Conservation (phyloP, 2,888 invertebrate genomes). For the Aromia moschata region DNA sequence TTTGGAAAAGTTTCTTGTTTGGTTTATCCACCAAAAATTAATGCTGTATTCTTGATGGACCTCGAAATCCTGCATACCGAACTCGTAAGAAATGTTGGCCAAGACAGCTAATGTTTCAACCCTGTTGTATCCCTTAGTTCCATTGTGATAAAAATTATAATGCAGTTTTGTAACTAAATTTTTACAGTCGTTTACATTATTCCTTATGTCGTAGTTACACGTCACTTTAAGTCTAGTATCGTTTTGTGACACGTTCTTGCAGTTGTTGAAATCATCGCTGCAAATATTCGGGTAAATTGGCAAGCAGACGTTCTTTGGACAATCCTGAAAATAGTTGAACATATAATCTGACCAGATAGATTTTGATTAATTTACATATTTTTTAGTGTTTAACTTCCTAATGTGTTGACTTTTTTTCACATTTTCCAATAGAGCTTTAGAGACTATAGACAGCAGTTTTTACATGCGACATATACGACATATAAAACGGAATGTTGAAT, state of each 20-base stretch:
- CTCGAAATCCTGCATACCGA: constrained; percentile 30
- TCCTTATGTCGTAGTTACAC: constrained; percentile 42
- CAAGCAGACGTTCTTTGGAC: constrained; percentile 57
- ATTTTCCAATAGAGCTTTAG: no score
- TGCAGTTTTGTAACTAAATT: constrained; percentile 56
- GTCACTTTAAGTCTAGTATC: constrained; percentile 35
- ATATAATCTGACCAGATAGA: no score
- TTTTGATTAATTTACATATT: no score
- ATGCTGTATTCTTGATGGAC: constrained; percentile 53
- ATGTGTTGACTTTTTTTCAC: no score
- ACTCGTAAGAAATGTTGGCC: constrained; percentile 47
- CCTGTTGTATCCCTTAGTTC: constrained; percentile 60
- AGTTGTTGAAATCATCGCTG: constrained; percentile 49
- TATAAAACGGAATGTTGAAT: no score
- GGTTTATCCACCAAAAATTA: constrained; percentile 55
- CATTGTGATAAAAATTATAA: constrained; percentile 62
- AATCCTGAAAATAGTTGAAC: constrained; percentile 49
- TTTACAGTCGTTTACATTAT: constrained; percentile 47
- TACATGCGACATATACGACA: no score
- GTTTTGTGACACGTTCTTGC: constrained; percentile 43
- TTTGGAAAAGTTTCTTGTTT: constrained; percentile 50
- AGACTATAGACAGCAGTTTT: no score
- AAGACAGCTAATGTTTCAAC: constrained; percentile 55
- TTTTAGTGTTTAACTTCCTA: no score
- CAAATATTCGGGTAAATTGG: constrained; percentile 54